Percentiles rank a stretch among this genome's conserved stretches.
phyloP scores from a whole-genome alignment of 2,113 vertebrate genomes.

The Lynx canadensis region DNA sequence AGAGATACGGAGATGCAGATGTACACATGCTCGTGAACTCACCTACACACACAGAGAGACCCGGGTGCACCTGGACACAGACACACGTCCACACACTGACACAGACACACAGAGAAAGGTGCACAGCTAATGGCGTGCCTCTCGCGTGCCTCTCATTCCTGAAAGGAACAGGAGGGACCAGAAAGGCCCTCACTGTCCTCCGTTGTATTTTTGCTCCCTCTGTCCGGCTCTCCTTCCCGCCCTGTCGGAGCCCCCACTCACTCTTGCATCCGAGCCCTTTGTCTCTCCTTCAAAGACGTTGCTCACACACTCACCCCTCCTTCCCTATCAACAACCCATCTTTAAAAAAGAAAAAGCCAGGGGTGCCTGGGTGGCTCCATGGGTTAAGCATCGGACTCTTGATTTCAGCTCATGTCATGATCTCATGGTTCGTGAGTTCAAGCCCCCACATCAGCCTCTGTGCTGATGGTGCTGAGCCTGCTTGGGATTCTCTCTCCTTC shows the following conservation, averaged over 20 bases:
- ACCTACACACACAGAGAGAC: background rate
- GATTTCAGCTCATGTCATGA: no score
- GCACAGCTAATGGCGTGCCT: background rate
- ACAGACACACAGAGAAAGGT: background rate
- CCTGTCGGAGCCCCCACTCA: background rate
- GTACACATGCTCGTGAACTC: background rate
- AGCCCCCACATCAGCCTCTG: no score
- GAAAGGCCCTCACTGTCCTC: rapidly evolving
- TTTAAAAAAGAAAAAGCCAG: no score
- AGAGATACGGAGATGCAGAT: background rate
- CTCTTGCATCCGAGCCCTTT: background rate
- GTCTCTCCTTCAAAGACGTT: background rate
- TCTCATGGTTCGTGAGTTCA: no score
- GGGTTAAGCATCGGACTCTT: no score
- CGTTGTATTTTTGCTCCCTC: background rate
- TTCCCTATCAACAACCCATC: no score
- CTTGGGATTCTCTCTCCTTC: no score
- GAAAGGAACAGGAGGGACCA: background rate
- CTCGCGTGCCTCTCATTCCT: background rate
- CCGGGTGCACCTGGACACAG: no score
- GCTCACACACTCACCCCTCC: rapidly evolving
- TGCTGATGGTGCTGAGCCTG: no score
- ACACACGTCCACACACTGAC: no score
- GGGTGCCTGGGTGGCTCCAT: no score
- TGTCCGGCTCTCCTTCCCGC: background rate